Evolutionary conservation across 2,888 invertebrate genomes (phyloP), one percentile per base, ranked within the genome.

Genomic region (Heteromyza rotundicornis): DNA sequence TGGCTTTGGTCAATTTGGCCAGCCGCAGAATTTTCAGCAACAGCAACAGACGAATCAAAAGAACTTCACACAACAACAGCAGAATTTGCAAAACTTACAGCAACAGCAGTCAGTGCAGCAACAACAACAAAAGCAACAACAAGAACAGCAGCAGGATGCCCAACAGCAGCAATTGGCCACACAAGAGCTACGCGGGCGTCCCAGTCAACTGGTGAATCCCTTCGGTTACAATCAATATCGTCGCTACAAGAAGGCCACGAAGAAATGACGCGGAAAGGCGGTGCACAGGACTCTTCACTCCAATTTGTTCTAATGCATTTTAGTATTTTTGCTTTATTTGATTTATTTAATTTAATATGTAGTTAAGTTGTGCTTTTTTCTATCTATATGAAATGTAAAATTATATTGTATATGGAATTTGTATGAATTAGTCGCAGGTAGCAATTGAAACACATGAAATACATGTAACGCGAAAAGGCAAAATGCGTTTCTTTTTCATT

Each of bases 211-310:
- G 56, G 75, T 81, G 1, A 79, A 75, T 68, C 77, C 80, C 2
- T 82, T 72, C 65, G 80, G 74, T 14, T 83, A 79, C 52, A 80
- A 77, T 64, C 82, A 82, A 60, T 82, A 80, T 58, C 76, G 82
- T 1, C 79, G 82, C 32, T 82, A 73, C 57, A 82, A 82, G 67
- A 82, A 81, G 68, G 72, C 74, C 32, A 69, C 73, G 0, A 32
- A 47, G 50, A 63, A 64, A 22, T 69, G 50, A 68, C 10, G 20
- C 2, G 20, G 20, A 17, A 2, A n/a, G 5, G 23, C 20, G 50
- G 23, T 20, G 32, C n/a, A n/a, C n/a, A n/a, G n/a, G n/a, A n/a
- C n/a, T n/a, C n/a, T 27, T 2, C 27, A 22, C 16, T 32, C n/a
- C 2, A 17, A 32, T 27, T 16, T 32, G 24, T 27, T 54, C 17